Conservation (phyloP, 1,140 invertebrate species). For the Hypsibius dujardini region DNA sequence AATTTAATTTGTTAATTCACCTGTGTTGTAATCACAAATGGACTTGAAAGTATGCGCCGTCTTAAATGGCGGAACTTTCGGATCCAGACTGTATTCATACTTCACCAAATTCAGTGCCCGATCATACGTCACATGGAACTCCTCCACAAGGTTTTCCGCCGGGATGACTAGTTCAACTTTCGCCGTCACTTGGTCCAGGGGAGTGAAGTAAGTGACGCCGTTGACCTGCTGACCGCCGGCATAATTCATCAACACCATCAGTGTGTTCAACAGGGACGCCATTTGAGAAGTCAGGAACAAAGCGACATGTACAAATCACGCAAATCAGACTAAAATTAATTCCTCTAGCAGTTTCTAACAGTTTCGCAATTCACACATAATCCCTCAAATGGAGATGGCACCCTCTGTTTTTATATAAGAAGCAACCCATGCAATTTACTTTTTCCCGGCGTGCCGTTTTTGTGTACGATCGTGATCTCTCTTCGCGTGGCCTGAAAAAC, state of each 20-base stretch:
- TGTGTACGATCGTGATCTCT: no score
- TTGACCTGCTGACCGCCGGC: slow-evolving; percentile 3
- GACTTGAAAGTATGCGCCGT: background rate
- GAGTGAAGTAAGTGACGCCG: background rate
- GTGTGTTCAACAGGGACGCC: background rate
- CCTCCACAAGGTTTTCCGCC: background rate
- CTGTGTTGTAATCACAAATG: background rate
- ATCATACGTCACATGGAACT: slow-evolving; percentile 6
- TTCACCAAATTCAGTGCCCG: background rate
- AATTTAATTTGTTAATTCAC: no score
- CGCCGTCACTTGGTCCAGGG: background rate
- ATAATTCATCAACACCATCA: slow-evolving; percentile 1
- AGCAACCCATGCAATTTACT: no score
- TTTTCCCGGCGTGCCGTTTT: no score
- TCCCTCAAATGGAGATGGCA: no score
- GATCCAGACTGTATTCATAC: background rate
- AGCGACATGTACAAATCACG: no score
- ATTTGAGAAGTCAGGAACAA: background rate
- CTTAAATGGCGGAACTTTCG: background rate
- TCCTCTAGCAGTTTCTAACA: no score
- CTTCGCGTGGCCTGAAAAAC: no score
- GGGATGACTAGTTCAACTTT: background rate
- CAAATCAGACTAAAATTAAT: no score
- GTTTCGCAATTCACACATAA: no score
- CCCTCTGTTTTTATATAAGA: no score